Conservation (phyloP, 1,140 invertebrate genomes). For the Asobara japonica region DNA sequence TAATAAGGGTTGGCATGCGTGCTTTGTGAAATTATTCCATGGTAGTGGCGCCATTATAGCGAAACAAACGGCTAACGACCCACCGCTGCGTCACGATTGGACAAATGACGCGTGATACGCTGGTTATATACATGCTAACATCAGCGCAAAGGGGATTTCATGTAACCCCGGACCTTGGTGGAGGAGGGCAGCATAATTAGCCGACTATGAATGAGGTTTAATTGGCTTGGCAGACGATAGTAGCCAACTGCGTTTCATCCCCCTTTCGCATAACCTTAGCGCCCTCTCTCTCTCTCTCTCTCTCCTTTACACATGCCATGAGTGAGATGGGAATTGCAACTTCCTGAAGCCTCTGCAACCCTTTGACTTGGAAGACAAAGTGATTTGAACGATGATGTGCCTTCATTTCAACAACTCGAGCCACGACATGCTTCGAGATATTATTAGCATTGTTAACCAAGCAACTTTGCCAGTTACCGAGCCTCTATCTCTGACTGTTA, state of each 20-base stretch:
- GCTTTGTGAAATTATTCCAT: not conserved
- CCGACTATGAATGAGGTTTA: conserved; percentile 60
- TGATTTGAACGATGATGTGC: conserved; percentile 33
- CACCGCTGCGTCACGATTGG: conserved; percentile 52
- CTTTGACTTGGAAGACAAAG: conserved; percentile 57
- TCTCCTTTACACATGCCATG: conserved; percentile 15
- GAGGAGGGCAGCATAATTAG: conserved; percentile 55
- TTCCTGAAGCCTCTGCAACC: conserved; percentile 38
- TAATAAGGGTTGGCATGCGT: conserved; percentile 6
- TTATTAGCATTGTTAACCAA: conserved; percentile 66
- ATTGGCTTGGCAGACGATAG: conserved; percentile 47
- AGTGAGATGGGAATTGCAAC: conserved; percentile 43
- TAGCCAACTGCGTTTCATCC: conserved; percentile 31
- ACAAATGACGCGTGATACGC: conserved; percentile 51
- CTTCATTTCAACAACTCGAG: conserved; percentile 17
- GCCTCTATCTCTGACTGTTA: conserved; percentile 34
- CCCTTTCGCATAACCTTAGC: conserved; percentile 37
- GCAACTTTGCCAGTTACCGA: conserved; percentile 49
- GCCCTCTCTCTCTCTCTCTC: not conserved
- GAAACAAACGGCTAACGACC: conserved; percentile 60
- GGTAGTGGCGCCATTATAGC: conserved; percentile 45
- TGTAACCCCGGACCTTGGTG: not conserved
- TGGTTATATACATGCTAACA: conserved; percentile 12
- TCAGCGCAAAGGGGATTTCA: not conserved
- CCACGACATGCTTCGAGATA: conserved; percentile 44